Conservation (phyloP, 2,113 vertebrate species). For the Campylorhamphus procurvoides region DNA sequence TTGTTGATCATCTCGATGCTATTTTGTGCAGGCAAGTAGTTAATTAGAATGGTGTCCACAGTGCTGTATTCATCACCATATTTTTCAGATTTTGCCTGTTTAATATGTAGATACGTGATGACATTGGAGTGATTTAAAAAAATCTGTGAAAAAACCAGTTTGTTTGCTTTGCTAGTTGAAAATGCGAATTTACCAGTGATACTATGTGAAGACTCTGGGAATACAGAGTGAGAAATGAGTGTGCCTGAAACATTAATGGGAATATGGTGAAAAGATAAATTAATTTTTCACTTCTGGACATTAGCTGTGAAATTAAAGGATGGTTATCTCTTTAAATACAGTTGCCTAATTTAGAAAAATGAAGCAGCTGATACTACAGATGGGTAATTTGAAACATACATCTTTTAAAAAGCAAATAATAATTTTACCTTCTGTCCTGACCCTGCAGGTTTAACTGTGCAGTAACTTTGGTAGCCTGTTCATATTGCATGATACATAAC, state of each 20-base stretch:
- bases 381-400: not conserved
- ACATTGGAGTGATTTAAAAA: not conserved
- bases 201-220: not conserved
- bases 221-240: not conserved
- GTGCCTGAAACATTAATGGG: not conserved
- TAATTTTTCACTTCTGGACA: not conserved
- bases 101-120: not conserved
- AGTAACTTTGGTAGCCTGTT: not conserved
- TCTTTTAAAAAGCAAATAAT: not conserved
- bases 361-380: not conserved
- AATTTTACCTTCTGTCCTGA: not conserved
- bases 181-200: not conserved
- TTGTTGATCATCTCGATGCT: not conserved
- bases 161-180: not conserved
- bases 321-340: not conserved
- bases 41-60: not conserved
- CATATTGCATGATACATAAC: not conserved
- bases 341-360: not conserved
- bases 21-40: not conserved
- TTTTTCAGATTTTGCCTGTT: not conserved
- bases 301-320: not conserved
- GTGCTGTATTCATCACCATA: not conserved
- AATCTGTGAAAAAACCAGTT: not conserved
- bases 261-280: slow-evolving; percentile 5
- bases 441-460: not conserved